Base-by-base conservation (phyloP, 1,140 invertebrate genomes). In the Plectrocnemia conspersa region DNA sequence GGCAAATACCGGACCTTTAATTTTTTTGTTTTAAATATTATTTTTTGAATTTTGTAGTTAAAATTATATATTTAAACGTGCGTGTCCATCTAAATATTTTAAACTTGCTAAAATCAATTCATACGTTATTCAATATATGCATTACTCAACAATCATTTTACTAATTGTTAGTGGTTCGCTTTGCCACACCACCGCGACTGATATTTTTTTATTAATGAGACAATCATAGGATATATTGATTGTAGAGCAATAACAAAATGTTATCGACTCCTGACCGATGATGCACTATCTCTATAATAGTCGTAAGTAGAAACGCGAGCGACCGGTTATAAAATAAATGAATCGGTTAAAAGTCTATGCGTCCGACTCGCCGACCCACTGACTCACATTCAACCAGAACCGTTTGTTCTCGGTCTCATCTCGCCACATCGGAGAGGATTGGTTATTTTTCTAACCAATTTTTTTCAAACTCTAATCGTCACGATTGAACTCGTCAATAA, bases 281-380 rank as follows among this genome's bases (percentile, higher is more conserved):
- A 38, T 38, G 5, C 13, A 38, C 35, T 38, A 38, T 38, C 16
- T 16, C 33, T 38, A 27, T 29, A 35, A 36, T 35, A 21, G 22
- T 2, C 21, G 22, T n/a, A 27, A 22, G 27, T 42, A 40, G 27
- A 58, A 42, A 54, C 46, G 27, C 52, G 40, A 59, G 40, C 42
- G 52, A 55, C 52, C 57, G 57, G 57, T 59, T 59, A 52, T 54
- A 59, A 44, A 58, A 58, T 54, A 58, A 35, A 54, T 42, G 52
- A 58, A 54, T 49, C 21, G 52, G 36, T 36, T 21, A n/a, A 36
- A 50, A 50, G 15, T 23, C 23, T 27, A 50, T 50, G 41, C 40
- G 44, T 35, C 40, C 38, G 52, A 13, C 46, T 54, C 27, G 53
- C 24, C 48, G 57, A 59, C 57, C 57, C 52, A 59, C 46, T 59